These are phyloP conservation scores for Austrofundulus limnaeus DNA, from an alignment of 2,113 vertebrate species.

Conservation along the genomic window DNA sequence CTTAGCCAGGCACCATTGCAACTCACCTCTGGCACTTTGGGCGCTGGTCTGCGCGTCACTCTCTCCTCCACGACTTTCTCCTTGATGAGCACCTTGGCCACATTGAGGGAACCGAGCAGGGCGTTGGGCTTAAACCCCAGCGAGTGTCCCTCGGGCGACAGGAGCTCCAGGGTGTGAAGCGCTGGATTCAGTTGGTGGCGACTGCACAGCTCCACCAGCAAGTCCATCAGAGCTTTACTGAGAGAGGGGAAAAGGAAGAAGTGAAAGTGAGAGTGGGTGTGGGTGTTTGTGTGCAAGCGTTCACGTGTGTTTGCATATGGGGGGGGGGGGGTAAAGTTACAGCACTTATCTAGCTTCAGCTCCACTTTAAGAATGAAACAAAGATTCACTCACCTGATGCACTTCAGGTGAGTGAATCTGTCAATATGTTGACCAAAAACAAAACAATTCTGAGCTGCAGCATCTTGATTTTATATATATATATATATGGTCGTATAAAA, in stretches of 20 bases:
- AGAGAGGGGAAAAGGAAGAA: conserved; percentile 42
- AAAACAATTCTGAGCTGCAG: too few relatives aligned
- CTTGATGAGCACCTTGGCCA: conserved; percentile 86
- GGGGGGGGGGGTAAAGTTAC: too few relatives aligned
- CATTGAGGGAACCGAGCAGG: conserved; percentile 86
- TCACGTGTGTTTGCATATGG: neutral
- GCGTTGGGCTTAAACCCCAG: conserved; percentile 92
- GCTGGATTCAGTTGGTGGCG: conserved; percentile 90
- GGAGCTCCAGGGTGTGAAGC: conserved; percentile 87
- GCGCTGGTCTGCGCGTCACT: conserved; percentile 77
- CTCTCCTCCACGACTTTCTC: conserved; percentile 87
- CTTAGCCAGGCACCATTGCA: neutral
- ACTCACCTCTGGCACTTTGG: conserved; percentile 90
- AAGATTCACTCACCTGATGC: conserved; percentile 5
- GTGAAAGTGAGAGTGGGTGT: conserved; percentile 19
- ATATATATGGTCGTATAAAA: too few relatives aligned
- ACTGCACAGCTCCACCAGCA: conserved; percentile 93
- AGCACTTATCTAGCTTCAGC: conserved; percentile 19
- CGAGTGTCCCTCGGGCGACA: conserved; percentile 78
- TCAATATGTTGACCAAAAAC: too few relatives aligned
- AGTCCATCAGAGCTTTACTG: conserved; percentile 96
- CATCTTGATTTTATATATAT: too few relatives aligned
- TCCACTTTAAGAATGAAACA: conserved; percentile 24
- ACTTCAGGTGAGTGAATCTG: too few relatives aligned
- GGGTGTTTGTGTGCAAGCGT: neutral